These are phyloP conservation scores for Solenodon paradoxus DNA, from an alignment of 2,113 vertebrate species.

Conservation along the genomic window DNA sequence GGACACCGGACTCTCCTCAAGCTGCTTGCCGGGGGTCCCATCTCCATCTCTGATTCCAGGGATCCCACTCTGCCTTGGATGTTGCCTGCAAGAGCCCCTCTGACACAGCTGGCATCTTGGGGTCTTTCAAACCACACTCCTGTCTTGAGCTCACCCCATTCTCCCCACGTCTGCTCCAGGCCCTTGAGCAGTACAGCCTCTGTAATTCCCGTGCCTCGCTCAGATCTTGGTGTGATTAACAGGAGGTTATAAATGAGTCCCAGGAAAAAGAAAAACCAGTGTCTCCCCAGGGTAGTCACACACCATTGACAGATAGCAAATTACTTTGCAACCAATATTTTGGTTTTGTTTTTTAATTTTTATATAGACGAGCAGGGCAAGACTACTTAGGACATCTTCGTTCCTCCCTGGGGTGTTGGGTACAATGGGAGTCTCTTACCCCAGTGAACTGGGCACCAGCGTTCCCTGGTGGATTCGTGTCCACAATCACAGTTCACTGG, in stretches of 20 bases:
- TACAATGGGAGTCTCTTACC: not conserved
- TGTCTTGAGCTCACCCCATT: not conserved
- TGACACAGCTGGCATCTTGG: not conserved
- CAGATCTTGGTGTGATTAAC: not conserved
- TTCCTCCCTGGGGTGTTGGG: not conserved
- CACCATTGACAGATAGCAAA: not conserved
- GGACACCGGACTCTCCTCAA: too few relatives aligned
- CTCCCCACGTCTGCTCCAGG: not conserved
- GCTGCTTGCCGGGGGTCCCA: not conserved
- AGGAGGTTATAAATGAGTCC: conserved; percentile 21
- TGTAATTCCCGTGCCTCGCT: not conserved
- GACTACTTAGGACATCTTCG: not conserved
- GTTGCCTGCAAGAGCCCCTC: not conserved
- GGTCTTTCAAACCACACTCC: not conserved
- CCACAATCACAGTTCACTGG: not conserved
- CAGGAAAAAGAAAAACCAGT: not conserved
- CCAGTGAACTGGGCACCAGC: not conserved
- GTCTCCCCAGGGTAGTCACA: not conserved
- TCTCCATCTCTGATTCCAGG: not conserved
- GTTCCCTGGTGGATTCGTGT: not conserved
- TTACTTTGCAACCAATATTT: not conserved
- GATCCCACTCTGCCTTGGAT: not conserved
- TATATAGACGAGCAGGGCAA: not conserved
- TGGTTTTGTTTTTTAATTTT: not conserved
- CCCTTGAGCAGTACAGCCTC: not conserved